Percentiles rank a stretch among this genome's conserved stretches.
These are phyloP conservation scores for Lasioglossum albipes DNA, from an alignment of 1,140 invertebrate species.

Conservation along the genomic window DNA sequence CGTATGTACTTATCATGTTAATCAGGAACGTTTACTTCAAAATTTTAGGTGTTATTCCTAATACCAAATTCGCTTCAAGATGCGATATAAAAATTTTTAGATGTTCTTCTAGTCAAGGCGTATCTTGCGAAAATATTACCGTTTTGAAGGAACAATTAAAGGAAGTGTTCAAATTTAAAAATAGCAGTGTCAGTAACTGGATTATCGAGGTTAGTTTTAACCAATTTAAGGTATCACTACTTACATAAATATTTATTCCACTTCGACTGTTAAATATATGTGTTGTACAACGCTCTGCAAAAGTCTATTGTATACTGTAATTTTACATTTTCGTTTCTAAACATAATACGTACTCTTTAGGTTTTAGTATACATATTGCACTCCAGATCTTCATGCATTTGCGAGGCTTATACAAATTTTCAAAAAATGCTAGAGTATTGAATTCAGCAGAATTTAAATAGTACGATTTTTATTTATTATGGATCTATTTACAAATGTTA, in stretches of 20 bases:
- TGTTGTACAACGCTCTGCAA: no score
- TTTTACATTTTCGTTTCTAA: background rate
- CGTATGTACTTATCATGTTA: background rate
- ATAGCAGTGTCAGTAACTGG: constrained; percentile 78
- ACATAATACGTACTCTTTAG: no score
- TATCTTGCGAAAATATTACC: background rate
- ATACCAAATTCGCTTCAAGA: background rate
- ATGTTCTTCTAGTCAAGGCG: background rate
- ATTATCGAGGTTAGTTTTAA: constrained; percentile 77
- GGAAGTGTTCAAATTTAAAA: constrained; percentile 75
- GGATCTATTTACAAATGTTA: no score
- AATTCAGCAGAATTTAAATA: no score
- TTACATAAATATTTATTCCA: no score
- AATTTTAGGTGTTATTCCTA: background rate
- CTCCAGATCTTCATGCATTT: no score
- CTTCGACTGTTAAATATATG: no score
- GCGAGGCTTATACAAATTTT: no score
- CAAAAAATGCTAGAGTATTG: no score
- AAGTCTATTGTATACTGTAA: background rate
- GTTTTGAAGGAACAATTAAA: constrained; percentile 68
- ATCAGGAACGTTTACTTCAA: background rate
- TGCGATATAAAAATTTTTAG: background rate
- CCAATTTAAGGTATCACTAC: background rate
- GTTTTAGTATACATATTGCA: no score
- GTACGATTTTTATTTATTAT: no score